A percentile compares a stretch with the other conserved stretches of the same genome.
phyloP scores from a whole-genome alignment of 2,113 vertebrate genomes.

The Triplophysa siluroides region DNA sequence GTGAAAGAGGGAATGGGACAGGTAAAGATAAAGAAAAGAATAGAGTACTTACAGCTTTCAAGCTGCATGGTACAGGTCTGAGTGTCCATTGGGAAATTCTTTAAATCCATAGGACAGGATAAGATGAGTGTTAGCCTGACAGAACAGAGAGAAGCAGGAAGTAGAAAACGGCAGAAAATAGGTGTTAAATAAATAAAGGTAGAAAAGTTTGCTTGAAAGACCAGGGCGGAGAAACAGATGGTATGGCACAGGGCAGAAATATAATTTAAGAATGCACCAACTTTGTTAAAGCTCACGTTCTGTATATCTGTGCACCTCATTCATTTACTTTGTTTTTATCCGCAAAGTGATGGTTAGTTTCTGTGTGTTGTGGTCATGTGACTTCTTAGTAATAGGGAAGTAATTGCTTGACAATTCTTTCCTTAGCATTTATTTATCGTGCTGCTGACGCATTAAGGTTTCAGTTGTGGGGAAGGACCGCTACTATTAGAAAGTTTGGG shows the following conservation, averaged over 20 bases:
- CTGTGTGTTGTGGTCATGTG: not conserved
- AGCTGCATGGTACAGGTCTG: conserved; percentile 95
- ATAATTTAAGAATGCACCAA: not conserved
- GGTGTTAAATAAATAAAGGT: conserved; percentile 44
- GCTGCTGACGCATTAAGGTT: conserved; percentile 61
- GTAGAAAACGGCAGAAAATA: conserved; percentile 37
- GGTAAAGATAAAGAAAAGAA: conserved; percentile 30
- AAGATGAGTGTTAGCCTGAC: conserved; percentile 81
- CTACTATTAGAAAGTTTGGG: conserved; percentile 64
- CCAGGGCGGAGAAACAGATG: conserved; percentile 6
- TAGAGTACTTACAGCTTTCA: conserved; percentile 89
- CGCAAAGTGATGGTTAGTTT: not conserved
- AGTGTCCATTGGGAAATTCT: conserved; percentile 97
- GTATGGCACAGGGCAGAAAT: not conserved
- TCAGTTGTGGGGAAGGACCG: conserved; percentile 51
- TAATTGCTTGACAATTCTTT: conserved; percentile 61
- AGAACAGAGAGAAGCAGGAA: conserved; percentile 56
- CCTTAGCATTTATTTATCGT: conserved; percentile 62
- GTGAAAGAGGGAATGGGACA: conserved; percentile 7
- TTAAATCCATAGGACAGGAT: conserved; percentile 95
- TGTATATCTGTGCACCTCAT: not conserved
- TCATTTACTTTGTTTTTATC: not conserved
- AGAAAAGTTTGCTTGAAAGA: conserved; percentile 19
- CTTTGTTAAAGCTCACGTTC: not conserved
- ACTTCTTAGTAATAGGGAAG: conserved; percentile 53